Percentiles rank a stretch among this genome's conserved stretches.
These are phyloP conservation scores for Saturnia japonica DNA, from an alignment of 2,888 invertebrate species.

Conservation along the genomic window DNA sequence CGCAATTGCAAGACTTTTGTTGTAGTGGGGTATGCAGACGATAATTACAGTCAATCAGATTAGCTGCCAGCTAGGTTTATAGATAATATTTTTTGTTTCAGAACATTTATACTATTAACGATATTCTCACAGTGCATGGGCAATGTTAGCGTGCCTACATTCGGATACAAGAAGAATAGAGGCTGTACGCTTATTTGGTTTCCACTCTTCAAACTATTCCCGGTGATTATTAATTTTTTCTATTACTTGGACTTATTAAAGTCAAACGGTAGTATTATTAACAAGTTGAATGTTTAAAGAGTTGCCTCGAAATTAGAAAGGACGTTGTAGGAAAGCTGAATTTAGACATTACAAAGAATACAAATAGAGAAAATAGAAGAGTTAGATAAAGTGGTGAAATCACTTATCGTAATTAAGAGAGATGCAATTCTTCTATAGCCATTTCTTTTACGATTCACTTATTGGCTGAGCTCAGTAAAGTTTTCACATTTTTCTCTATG, in stretches of 20 bases:
- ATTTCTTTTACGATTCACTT: no score
- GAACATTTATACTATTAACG: constrained; percentile 88
- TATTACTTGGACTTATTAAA: background rate
- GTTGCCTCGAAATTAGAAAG: background rate
- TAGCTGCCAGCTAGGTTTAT: background rate
- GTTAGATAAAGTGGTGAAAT: background rate
- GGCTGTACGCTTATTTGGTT: constrained; percentile 84
- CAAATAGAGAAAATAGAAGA: background rate
- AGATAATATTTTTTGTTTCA: constrained; percentile 47
- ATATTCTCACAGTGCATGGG: constrained; percentile 90
- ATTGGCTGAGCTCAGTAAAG: no score
- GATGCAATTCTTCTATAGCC: no score
- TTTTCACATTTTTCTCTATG: no score
- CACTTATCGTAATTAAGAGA: background rate
- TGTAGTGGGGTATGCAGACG: no score
- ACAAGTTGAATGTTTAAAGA: background rate
- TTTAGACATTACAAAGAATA: no score
- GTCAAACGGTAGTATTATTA: background rate
- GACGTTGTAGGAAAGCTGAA: background rate
- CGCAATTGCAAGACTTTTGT: no score
- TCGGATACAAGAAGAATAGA: constrained; percentile 79
- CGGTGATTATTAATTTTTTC: constrained; percentile 81
- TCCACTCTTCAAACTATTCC: constrained; percentile 89
- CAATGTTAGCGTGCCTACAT: constrained; percentile 83
- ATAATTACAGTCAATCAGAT: no score